Conservation (phyloP, 2,888 invertebrate species). For the Chesias legatella region DNA sequence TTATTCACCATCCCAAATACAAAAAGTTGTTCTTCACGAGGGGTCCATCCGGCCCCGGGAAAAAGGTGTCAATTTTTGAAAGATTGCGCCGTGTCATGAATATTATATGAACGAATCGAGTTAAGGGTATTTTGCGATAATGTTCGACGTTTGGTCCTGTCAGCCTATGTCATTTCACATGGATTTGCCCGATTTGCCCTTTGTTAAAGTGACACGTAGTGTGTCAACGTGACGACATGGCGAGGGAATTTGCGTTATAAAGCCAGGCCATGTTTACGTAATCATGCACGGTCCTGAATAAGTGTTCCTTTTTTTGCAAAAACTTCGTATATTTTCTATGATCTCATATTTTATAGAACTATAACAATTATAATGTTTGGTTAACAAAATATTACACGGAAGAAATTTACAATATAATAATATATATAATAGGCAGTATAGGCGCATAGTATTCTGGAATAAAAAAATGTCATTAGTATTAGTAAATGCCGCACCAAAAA, state of each 20-base stretch:
- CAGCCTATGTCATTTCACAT: slow-evolving; percentile 78
- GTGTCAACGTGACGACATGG: slow-evolving; percentile 58
- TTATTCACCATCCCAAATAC: slow-evolving; percentile 71
- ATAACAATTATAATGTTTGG: too few species aligned
- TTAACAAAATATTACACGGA: too few species aligned
- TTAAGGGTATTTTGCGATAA: slow-evolving; percentile 79
- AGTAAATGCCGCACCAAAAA: too few species aligned
- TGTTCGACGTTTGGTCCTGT: slow-evolving; percentile 72
- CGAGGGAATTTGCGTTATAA: slow-evolving; percentile 56
- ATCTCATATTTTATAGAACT: too few species aligned
- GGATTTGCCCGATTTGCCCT: slow-evolving; percentile 64
- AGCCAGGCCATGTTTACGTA: slow-evolving; percentile 39
- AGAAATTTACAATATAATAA: too few species aligned
- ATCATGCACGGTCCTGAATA: slow-evolving; percentile 26
- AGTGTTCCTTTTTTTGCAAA: slow-evolving; percentile 13
- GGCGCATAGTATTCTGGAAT: too few species aligned
- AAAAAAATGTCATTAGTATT: too few species aligned
- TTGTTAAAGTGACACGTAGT: slow-evolving; percentile 77
- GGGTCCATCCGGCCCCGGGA: slow-evolving; percentile 48
- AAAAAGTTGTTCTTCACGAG: slow-evolving; percentile 69
- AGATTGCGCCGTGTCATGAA: slow-evolving; percentile 78
- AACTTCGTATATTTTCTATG: too few species aligned
- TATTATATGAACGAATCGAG: slow-evolving; percentile 79
- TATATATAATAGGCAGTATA: too few species aligned
- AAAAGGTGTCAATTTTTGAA: slow-evolving; percentile 81